Conservation (phyloP, 1,140 invertebrate species). For the Sminthurides bifidus region DNA sequence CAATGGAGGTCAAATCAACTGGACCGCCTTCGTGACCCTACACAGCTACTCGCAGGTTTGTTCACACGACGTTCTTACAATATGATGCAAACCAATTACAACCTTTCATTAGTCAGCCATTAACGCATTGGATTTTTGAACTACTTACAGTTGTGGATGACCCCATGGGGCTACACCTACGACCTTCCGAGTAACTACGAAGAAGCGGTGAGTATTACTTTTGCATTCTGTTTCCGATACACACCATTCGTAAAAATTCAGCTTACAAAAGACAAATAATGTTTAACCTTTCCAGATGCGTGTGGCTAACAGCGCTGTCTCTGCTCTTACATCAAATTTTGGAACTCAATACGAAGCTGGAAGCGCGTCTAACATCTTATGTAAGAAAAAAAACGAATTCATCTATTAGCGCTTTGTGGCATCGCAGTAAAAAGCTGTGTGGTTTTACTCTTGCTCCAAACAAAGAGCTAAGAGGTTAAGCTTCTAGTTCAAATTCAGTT, state of each 20-base stretch:
- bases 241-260: background rate
- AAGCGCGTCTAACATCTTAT: background rate
- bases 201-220: slow-evolving; percentile 33
- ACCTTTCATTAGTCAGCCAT: background rate
- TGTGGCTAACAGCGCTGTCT: background rate
- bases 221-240: background rate
- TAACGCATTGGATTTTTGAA: background rate
- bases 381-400: no score
- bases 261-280: background rate
- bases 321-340: background rate
- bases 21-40: slow-evolving; percentile 33
- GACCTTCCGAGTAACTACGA: slow-evolving; percentile 33
- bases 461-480: no score
- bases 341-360: slow-evolving; percentile 3
- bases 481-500: no score
- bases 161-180: slow-evolving; percentile 34
- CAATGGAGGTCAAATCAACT: slow-evolving; percentile 8
- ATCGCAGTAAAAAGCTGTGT: no score
- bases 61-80: background rate
- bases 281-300: background rate
- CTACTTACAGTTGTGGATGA: slow-evolving; percentile 19
- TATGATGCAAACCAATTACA: background rate
- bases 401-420: no score
- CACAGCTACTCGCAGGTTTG: slow-evolving; percentile 43
- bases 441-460: no score